Base-by-base conservation (phyloP, 2,888 invertebrate species). In the Melanchra persicariae region DNA sequence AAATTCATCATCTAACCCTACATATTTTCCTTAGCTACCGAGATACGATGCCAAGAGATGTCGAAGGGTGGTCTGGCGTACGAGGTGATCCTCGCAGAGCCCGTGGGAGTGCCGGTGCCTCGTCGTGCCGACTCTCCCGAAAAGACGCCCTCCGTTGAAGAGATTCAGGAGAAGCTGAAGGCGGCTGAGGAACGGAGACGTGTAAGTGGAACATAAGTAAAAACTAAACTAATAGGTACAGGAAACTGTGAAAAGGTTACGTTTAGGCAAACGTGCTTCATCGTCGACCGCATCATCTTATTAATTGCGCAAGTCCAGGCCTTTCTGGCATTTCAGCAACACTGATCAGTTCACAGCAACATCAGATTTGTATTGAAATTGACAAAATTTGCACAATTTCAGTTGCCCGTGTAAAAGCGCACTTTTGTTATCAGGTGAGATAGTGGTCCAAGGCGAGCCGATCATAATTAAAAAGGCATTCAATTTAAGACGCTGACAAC, bases 171-270 rank as follows among this genome's bases (percentile, higher is more conserved):
- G 91, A 99, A 99, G 93, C 97, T 99, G 67, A 98, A 98, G 94
- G 98, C 98, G 19, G 99, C 99, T 59, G 99, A 99, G 91, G 99
- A 99, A 92, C 97, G 99, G 92, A 98, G 99, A 96, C 97, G 98
- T 96, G 98, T 98, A 93, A 94, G 97, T 96, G 51, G 7, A 37
- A 34, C n/a, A 7, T 55, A 1, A n/a, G 34, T 8, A 37, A 10
- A 9, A 22, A 10, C 1, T n/a, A n/a, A n/a, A n/a, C n/a, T n/a
- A n/a, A n/a, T n/a, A n/a, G n/a, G n/a, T n/a, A n/a, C n/a, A n/a
- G n/a, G n/a, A n/a, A n/a, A n/a, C n/a, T n/a, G 10, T 49, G 7
- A 49, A 49, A 1, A 10, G 22, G 0, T 49, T 49, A 49, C 22
- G 22, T 10, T 10, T 49, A 49, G 10, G n/a, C 10, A 49, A 49